phyloP scores from a whole-genome alignment of 1,140 invertebrate species.

The Hylaeus anthracinus region DNA sequence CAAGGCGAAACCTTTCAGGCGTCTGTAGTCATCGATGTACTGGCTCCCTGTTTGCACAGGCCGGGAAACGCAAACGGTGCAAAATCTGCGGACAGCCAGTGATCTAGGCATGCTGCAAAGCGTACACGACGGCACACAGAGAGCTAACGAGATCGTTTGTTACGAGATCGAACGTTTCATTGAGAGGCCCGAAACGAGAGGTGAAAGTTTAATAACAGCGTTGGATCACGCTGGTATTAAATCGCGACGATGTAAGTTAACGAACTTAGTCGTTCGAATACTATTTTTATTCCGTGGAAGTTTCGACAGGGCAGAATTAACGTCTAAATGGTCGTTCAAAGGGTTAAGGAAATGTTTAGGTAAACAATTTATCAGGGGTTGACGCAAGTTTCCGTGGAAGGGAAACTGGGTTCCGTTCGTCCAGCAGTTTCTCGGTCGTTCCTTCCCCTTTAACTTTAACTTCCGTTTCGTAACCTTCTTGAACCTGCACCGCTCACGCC shows the following conservation, averaged over 20 bases:
- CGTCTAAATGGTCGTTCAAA: too few species aligned
- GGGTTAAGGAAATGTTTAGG: not conserved
- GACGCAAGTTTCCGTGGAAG: not conserved
- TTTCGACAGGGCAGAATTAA: too few species aligned
- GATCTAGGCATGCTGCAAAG: conserved; percentile 26
- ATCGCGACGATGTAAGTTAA: not conserved
- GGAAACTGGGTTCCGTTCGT: not conserved
- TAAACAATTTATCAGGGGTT: not conserved
- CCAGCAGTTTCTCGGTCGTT: conserved; percentile 29
- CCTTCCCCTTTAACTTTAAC: conserved; percentile 31
- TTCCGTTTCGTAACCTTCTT: conserved; percentile 41
- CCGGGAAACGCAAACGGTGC: conserved; percentile 29
- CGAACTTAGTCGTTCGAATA: too few species aligned
- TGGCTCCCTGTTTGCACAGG: conserved; percentile 37
- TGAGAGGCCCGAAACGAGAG: not conserved
- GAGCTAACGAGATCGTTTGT: conserved; percentile 28
- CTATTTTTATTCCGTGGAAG: too few species aligned
- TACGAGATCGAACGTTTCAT: not conserved
- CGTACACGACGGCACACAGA: conserved; percentile 4
- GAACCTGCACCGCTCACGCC: conserved; percentile 28
- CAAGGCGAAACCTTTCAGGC: conserved; percentile 29
- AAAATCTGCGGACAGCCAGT: conserved; percentile 28
- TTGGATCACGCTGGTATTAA: not conserved
- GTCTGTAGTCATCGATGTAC: conserved; percentile 19
- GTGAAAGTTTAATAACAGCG: too few species aligned